phyloP scores from a whole-genome alignment of 2,888 invertebrate genomes.

The Drosophila affinis region DNA sequence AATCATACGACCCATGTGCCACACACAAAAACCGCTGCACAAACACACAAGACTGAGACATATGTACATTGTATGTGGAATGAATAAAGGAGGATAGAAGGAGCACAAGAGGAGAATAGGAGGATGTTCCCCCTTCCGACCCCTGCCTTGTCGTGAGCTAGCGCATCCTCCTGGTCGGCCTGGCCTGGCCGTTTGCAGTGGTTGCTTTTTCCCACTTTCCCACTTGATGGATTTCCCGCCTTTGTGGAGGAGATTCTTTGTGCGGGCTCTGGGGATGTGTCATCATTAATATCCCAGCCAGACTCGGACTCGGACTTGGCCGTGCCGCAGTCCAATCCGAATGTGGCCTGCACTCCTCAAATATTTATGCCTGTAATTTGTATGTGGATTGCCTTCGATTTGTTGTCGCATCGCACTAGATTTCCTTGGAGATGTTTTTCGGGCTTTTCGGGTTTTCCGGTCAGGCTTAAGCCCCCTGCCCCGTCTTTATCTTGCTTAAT shows the following conservation, averaged over 20 bases:
- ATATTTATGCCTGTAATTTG: slow-evolving; percentile 66
- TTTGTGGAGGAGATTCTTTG: slow-evolving; percentile 14
- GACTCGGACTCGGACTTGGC: slow-evolving; percentile 1
- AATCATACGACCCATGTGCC: slow-evolving; percentile 67
- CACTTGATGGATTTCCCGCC: slow-evolving; percentile 52
- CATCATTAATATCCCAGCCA: slow-evolving; percentile 38
- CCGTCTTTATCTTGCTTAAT: slow-evolving; percentile 51
- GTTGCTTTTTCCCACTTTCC: slow-evolving; percentile 33
- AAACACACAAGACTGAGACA: slow-evolving; percentile 45
- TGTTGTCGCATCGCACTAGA: slow-evolving; percentile 34
- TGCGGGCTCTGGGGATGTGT: slow-evolving; percentile 10
- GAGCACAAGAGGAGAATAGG: not conserved
- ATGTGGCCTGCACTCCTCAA: slow-evolving; percentile 46
- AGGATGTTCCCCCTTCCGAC: not conserved
- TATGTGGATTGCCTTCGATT: slow-evolving; percentile 62
- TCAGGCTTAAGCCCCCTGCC: slow-evolving; percentile 26
- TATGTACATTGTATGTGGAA: slow-evolving; percentile 4
- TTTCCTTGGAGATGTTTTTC: slow-evolving; percentile 43
- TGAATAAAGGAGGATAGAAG: not conserved
- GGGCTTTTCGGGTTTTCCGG: not conserved
- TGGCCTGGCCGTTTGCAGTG: slow-evolving; percentile 42
- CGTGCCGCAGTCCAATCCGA: slow-evolving; percentile 10
- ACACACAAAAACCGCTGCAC: slow-evolving; percentile 62
- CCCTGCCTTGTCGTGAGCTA: not conserved
- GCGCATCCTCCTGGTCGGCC: slow-evolving; percentile 30